Evolutionary conservation across 2,113 vertebrate species (phyloP).

Genomic region (crab-eating macaque (Macaca fascicularis)): T2T-MFA8v1.1 NC_088390.1:14532001-14532500

Average conservation of each 20-base stretch:
- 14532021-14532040: rapidly evolving
- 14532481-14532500: neutral
- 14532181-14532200: constrained; percentile 31
- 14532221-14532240: neutral
- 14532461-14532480: neutral
- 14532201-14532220: neutral
- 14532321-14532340: constrained; percentile 51
- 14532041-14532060: neutral
- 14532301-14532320: neutral
- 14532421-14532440: neutral
- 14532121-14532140: neutral
- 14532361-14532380: constrained; percentile 39
- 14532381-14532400: constrained; percentile 56
- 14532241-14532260: neutral
- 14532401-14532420: neutral
- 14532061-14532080: neutral
- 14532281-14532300: neutral
- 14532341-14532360: neutral
- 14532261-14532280: neutral
- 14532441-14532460: neutral
- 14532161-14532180: neutral
- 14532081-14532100: neutral
- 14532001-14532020: rapidly evolving
- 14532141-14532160: neutral
- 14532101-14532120: neutral